Evolutionary conservation across 2,797 vertebrate genomes (phyloP), one percentile per base, ranked within the genome.

Genomic region (Esox lucius): DNA sequence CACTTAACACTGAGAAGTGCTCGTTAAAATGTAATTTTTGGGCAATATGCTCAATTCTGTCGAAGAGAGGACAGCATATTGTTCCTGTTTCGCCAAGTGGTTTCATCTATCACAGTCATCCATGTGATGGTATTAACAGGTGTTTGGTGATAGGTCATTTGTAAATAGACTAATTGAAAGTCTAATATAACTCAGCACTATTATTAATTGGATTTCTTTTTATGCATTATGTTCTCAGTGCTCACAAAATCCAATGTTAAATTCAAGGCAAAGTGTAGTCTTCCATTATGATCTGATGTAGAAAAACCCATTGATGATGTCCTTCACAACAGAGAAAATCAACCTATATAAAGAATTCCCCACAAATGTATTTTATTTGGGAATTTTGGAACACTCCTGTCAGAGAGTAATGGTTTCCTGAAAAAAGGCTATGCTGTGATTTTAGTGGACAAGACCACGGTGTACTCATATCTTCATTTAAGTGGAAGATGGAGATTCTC

Each of bases 1-100:
- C 85, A 86, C 85, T 91, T 89, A 89, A 90, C 87, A 74, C 87
- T 19, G 75, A 78, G 85, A 87, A 87, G 87, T 90, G 87, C 93
- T 94, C 93, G 80, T 94, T 95, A 94, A 93, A 91, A 85, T 87
- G 88, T 90, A 88, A 87, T 94, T 93, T 93, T 91, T 91, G 81
- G 78, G 83, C 90, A 85, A 91, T 87, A 86, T 86, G 88, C 89
- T 91, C 84, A 80, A 87, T 87, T 85, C 86, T 78, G 87, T 90
- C 56, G 75, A 79, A 72, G 77, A 81, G 83, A 87, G 76, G 87
- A 86, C 87, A 91, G 85, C 88, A 70, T 88, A 85, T 87, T 86
- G 86, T 83, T 90, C 85, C 85, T 83, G 85, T 83, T 71, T 81
- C 80, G 67, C 86, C 84, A 83, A 88, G 88, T 78, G 88, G 81